Evolutionary conservation across 2,888 invertebrate species (phyloP), one percentile per base, ranked within the genome.

Genomic region (Nomada flava): DNA sequence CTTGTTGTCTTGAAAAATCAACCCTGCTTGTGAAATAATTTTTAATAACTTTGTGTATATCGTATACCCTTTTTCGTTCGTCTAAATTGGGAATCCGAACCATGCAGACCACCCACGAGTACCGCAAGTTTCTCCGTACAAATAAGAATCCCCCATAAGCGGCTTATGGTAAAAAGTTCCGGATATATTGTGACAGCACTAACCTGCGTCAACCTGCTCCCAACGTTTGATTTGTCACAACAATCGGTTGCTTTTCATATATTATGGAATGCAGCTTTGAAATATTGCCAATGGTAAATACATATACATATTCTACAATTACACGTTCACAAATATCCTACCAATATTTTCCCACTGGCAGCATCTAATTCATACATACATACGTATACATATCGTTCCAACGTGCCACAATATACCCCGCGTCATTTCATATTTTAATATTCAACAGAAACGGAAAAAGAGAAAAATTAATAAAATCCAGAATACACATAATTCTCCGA

Each of bases 111-210:
- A 88, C 88, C 88, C 88, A 87, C 55, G 50, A 42, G 36, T 57
- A 63, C 65, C 69, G 62, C 68, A 65, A 83, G 55, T 72, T 73
- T 75, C 73, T 60, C 70, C 60, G 60, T 57, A 59, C 15, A 64
- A 64, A 7, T 29, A 11, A 36, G 52, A 23, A 68, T 77, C 80
- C 68, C 74, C 26, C 36, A 70, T 89, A 89, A 89, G 88, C 89
- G 80, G 89, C 86, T 89, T 88, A 88, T 67, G 55, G 67, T 26
- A 76, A 77, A 80, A 86, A 87, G 81, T 86, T 79, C 78, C 80
- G 86, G 72, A 65, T 76, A 74, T 76, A 75, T 81, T 82, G 70
- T 68, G 79, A 76, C 79, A 72, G 84, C 82, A 63, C 76, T 69
- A 84, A 82, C 84, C 79, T 74, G 70, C 78, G 79, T 62, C 76